Percentiles rank a stretch among this genome's conserved stretches.
These are phyloP conservation scores for Notospermus geniculatus DNA, from an alignment of 1,140 invertebrate species.

Conservation along the genomic window DNA sequence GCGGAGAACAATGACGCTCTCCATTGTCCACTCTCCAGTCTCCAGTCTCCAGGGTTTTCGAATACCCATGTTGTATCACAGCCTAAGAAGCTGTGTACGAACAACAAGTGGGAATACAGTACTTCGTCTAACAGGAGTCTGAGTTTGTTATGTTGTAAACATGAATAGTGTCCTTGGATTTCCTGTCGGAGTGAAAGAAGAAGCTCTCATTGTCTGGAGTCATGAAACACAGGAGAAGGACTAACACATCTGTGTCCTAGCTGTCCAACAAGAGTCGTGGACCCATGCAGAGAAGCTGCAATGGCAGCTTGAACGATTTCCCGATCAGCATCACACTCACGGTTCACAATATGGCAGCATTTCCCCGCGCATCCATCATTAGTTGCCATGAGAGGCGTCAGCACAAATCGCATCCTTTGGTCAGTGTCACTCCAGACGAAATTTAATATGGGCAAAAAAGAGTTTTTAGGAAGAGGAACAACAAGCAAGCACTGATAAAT, in stretches of 20 bases:
- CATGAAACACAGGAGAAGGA: neutral
- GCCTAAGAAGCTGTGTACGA: neutral
- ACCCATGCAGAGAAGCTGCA: neutral
- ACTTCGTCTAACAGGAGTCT: neutral
- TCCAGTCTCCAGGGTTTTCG: too few relatives aligned
- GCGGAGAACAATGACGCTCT: too few relatives aligned
- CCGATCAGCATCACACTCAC: neutral
- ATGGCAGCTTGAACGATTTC: neutral
- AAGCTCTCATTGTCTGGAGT: neutral
- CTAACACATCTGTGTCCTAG: slow-evolving; percentile 2
- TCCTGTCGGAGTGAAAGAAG: neutral
- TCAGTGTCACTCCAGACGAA: too few relatives aligned
- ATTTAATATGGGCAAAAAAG: too few relatives aligned
- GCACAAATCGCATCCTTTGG: too few relatives aligned
- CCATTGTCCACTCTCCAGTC: too few relatives aligned
- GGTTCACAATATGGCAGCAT: neutral
- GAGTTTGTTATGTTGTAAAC: neutral
- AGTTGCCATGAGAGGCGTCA: too few relatives aligned
- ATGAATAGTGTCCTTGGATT: neutral
- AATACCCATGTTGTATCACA: too few relatives aligned
- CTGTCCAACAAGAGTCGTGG: neutral
- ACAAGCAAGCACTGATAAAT: too few relatives aligned
- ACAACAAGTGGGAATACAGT: neutral
- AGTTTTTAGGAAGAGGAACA: too few relatives aligned
- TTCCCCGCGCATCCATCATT: too few relatives aligned